Base-by-base conservation (phyloP, 2,888 invertebrate genomes). In the Hydropsyche betteni region DNA sequence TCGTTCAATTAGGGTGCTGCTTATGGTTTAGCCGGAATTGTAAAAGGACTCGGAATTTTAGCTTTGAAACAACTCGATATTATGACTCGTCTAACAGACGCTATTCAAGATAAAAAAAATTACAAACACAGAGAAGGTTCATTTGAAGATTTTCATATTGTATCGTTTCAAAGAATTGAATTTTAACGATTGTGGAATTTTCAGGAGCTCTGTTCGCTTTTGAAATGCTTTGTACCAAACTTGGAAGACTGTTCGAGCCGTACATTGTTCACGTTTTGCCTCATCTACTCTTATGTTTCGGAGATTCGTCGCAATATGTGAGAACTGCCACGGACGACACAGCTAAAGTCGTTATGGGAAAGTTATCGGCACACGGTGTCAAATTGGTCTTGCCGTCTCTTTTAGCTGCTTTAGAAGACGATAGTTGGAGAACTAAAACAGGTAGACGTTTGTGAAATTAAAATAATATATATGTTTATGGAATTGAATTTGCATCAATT, bases 341-440 rank as follows among this genome's bases (percentile, higher is more conserved):
- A 73, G 96, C 98, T 52, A 93, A 94, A 85, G 96, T 97, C 74
- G 97, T 99, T 80, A 95, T 95, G 95, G 94, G 94, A 82, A 95
- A 96, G 84, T 89, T 99, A 76, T 96, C 96, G 75, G 97, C 96
- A 78, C 98, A 98, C 86, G 99, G 99, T 78, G 99, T 99, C 61
- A 99, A 99, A 86, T 89, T 99, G 58, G 96, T 99, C 75, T 88
- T 99, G 80, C 99, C 99, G 0, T 93, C 97, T 78, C 88, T 99
- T 79, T 87, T 99, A 78, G 93, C 93, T 81, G 99, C 98, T 50
- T 87, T 99, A 75, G 95, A 98, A 84, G 97, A 99, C 84, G 99
- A 99, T 86, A 97, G 98, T 14, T 99, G 99, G 99, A 89, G 99
- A 82, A 99, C 99, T 0, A 98, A 98, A 86, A 95, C 96, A 6